Base-by-base conservation (phyloP, 2,113 vertebrate genomes). In the Tetrax tetrax region DNA sequence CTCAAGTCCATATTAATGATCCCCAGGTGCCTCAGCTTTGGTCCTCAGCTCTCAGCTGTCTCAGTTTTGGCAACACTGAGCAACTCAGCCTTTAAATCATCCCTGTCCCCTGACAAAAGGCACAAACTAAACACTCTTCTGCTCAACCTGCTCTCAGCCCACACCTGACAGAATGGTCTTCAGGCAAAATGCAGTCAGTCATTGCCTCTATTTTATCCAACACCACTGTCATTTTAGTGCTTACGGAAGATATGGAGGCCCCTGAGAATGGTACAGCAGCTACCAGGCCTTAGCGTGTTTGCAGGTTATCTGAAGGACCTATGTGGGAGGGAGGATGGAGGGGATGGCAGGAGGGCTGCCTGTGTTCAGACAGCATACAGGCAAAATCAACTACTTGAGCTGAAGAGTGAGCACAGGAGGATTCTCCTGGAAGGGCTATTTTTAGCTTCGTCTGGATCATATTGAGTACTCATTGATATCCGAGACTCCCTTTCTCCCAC, bases 391-490 rank as follows among this genome's bases (percentile, higher is more conserved):
- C 53, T 19, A 28, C 37, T 15, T 43, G 31, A 90, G 28, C 29
- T 74, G 60, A 80, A 76, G 22, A 80, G 25, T 37, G 37, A 79
- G 12, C 31, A 80, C 1, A 5, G 50, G 65, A 21, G 20, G 5
- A 18, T 51, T 83, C 35, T 29, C 74, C 47, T 88, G 50, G 20
- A 45, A 88, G 31, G 24, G 29, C 24, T 92, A 66, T 77, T 86
- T 93, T 95, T 85, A 70, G 11, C 18, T 80, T 90, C 24, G 37
- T 90, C 50, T 96, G 85, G 75, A 83, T 80, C n/a, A 41, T 27
- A 47, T 92, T 80, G 86, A 69, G 7, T 37, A 54, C 74, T 83
- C 63, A 13, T 16, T 53, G 57, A 38, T 56, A 86, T 57, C 22
- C 0, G 5, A 68, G 75, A 38, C 57, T 61, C 63, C 41, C 23